Evolutionary conservation across 2,797 vertebrate species (phyloP), one percentile per base, ranked within the genome.

Genomic region (Brachyalestes nurse): DNA sequence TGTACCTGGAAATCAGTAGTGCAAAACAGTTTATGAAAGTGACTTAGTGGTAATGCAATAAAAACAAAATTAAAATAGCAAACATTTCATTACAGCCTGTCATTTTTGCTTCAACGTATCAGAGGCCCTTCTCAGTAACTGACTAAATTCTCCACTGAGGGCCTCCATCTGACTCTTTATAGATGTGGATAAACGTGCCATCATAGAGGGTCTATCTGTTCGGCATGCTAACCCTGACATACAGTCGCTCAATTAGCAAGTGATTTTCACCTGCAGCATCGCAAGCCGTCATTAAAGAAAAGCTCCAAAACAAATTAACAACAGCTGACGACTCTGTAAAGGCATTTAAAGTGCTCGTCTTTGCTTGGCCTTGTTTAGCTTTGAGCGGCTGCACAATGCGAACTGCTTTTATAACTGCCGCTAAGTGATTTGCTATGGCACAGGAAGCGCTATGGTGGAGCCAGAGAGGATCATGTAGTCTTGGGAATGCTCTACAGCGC

Each of bases 381-480:
- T 45, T 25, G 66, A 74, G 64, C 51, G 45, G 78, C 62, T 61
- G 21, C 51, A 74, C 42, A 65, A 72, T 38, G 40, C 28, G 23
- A 75, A 75, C 42, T 61, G 21, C 21, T 55, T 25, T 60, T 38
- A 23, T 40, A 42, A 21, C 64, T 25, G 40, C 70, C 14, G 4
- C 70, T 34, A 21, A 80, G 66, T 21, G 62, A 66, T 67, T 53
- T 72, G 67, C 38, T 65, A 62, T 65, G 60, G 80, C 45, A 65
- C 49, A 72, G 71, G 70, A 67, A 82, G 51, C 25, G 55, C 21
- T 51, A 16, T 47, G 75, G 67, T 8, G 28, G 70, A 82, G 78
- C 82, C 64, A 84, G 80, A 80, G 74, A 60, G 17, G 65, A 80
- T 80, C 13, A 47, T 57, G 66, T 28, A 77, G 83, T 72, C 79